These are phyloP conservation scores for Haplochromis burtoni DNA, from an alignment of 2,113 vertebrate genomes.

Conservation along the genomic window DNA sequence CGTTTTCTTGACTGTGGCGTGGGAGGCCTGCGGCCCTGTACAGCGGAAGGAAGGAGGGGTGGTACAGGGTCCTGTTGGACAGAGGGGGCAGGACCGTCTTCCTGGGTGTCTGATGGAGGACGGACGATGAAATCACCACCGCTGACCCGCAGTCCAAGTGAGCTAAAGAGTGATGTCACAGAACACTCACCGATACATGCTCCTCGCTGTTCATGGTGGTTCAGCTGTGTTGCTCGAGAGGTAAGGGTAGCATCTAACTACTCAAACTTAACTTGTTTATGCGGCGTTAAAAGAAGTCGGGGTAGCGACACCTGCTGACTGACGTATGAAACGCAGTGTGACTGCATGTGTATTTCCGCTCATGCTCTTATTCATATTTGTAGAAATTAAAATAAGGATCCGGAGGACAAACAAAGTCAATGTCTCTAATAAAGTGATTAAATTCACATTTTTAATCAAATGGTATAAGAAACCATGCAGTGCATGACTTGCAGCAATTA, in stretches of 20 bases:
- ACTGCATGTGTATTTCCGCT: background rate
- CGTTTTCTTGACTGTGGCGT: background rate
- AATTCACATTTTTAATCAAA: background rate
- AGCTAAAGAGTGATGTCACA: background rate
- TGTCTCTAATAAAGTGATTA: background rate
- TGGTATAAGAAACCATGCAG: background rate
- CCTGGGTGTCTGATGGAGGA: background rate
- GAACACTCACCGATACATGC: background rate
- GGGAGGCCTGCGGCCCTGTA: background rate
- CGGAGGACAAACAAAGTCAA: background rate
- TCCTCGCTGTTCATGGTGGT: background rate
- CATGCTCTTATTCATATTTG: background rate
- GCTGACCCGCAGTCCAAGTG: background rate
- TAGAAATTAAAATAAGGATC: background rate
- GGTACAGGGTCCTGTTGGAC: conserved; percentile 46
- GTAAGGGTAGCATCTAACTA: too few species aligned
- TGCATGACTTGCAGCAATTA: background rate
- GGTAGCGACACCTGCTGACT: background rate
- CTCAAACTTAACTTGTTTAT: background rate
- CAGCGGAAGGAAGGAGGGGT: conserved; percentile 49
- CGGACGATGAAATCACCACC: background rate
- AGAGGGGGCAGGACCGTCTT: background rate
- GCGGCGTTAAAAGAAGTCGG: rapidly evolving
- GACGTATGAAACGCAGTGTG: background rate
- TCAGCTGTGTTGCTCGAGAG: background rate